Percentiles rank a stretch among this genome's conserved stretches.
Conservation (phyloP, 2,888 invertebrate genomes). For the Drosophila mimetica region DNA sequence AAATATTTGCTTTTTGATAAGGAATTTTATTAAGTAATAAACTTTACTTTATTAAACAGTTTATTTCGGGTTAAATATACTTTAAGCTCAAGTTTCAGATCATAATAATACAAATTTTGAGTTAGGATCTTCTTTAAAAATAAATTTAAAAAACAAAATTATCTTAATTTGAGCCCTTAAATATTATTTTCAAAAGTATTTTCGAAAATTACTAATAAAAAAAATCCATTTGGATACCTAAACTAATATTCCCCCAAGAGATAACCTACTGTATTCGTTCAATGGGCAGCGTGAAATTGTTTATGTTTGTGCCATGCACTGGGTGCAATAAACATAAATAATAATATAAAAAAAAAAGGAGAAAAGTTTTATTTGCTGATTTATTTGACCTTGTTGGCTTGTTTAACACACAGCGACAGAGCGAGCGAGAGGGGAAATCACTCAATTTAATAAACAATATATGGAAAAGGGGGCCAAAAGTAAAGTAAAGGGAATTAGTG, state of each 20-base stretch:
- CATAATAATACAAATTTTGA: no score
- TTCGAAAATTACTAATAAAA: no score
- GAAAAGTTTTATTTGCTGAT: slow-evolving; percentile 54
- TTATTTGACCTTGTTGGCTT: slow-evolving; percentile 70
- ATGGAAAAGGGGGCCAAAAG: background rate
- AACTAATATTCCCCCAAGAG: background rate
- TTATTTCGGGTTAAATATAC: no score
- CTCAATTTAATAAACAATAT: slow-evolving; percentile 33
- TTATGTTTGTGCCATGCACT: slow-evolving; percentile 21
- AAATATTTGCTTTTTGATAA: background rate
- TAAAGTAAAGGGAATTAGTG: slow-evolving; percentile 3
- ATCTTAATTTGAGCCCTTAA: no score
- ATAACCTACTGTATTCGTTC: slow-evolving; percentile 1
- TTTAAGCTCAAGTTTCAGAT: no score
- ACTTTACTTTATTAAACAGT: background rate
- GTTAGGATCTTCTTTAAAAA: no score
- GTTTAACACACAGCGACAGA: slow-evolving; percentile 48
- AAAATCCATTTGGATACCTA: no score
- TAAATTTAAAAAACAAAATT: no score
- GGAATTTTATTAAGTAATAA: background rate
- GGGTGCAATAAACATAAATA: slow-evolving; percentile 35
- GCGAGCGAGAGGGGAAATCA: slow-evolving; percentile 2
- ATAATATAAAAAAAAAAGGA: slow-evolving; percentile 36
- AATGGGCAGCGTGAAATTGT: background rate
- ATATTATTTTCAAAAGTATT: background rate